phyloP scores from a whole-genome alignment of 2,113 vertebrate genomes.

The Phycodurus eques region DNA sequence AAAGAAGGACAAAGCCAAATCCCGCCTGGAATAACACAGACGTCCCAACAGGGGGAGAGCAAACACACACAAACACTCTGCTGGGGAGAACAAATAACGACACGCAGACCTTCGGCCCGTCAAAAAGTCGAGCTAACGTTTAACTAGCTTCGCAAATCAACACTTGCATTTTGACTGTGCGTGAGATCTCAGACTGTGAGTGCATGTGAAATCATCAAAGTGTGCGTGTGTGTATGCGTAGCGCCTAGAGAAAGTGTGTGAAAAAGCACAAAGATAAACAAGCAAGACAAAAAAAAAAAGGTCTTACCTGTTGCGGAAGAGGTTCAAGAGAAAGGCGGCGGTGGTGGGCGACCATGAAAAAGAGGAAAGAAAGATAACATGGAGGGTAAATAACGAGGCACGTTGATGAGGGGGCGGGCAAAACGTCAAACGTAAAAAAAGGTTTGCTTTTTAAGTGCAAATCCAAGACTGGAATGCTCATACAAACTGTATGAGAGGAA shows the following conservation, averaged over 20 bases:
- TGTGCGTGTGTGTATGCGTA: slow-evolving; percentile 17
- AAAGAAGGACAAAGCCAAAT: slow-evolving; percentile 35
- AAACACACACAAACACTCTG: slow-evolving; percentile 7
- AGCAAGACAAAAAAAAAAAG: neutral
- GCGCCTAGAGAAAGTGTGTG: slow-evolving; percentile 16
- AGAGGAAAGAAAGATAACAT: slow-evolving; percentile 18
- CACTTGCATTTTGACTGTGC: slow-evolving; percentile 20
- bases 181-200: slow-evolving; percentile 21
- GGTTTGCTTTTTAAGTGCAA: slow-evolving; percentile 3
- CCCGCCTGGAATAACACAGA: slow-evolving; percentile 35
- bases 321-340: slow-evolving; percentile 5
- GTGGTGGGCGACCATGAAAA: slow-evolving; percentile 14
- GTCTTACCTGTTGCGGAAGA: slow-evolving; percentile 52
- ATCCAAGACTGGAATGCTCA: neutral
- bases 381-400: slow-evolving; percentile 29
- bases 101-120: slow-evolving; percentile 47
- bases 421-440: slow-evolving; percentile 13
- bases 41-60: slow-evolving; percentile 20
- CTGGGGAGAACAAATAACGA: slow-evolving; percentile 32
- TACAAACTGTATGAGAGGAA: neutral
- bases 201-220: slow-evolving; percentile 7
- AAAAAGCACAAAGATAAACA: slow-evolving; percentile 19
- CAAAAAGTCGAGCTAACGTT: slow-evolving; percentile 55
- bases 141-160: slow-evolving; percentile 54
- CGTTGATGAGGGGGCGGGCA: neutral